phyloP scores from a whole-genome alignment of 2,888 invertebrate genomes.

The Homarus gammarus region DNA sequence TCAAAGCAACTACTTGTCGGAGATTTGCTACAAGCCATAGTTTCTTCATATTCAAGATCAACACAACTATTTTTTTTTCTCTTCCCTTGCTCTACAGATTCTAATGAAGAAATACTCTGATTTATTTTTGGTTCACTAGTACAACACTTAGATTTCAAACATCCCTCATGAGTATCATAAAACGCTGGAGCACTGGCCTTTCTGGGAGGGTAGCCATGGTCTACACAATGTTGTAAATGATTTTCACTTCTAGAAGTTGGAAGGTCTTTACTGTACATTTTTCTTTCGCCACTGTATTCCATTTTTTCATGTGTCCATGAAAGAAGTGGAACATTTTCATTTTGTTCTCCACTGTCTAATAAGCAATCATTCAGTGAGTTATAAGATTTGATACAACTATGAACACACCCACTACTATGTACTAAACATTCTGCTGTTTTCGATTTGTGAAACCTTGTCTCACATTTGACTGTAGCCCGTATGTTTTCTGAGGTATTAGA shows the following conservation, averaged over 20 bases:
- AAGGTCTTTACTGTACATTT: conserved; percentile 74
- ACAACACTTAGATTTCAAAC: conserved; percentile 66
- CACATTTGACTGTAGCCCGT: conserved; percentile 68
- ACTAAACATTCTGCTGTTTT: conserved; percentile 75
- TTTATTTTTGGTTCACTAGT: conserved; percentile 70
- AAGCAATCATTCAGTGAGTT: conserved; percentile 57
- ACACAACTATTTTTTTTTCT: conserved; percentile 60
- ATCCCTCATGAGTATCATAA: conserved; percentile 64
- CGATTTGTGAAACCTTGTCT: conserved; percentile 71
- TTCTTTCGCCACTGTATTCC: conserved; percentile 63
- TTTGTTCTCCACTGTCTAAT: conserved; percentile 64
- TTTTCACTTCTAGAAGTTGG: conserved; percentile 74
- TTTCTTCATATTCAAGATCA: conserved; percentile 61
- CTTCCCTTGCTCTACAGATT: conserved; percentile 61
- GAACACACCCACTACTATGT: conserved; percentile 50
- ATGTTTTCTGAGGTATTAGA: conserved; percentile 75
- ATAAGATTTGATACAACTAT: conserved; percentile 63
- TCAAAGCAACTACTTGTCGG: conserved; percentile 72
- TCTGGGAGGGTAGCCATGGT: conserved; percentile 69
- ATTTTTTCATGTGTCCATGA: conserved; percentile 63
- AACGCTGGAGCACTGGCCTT: conserved; percentile 75
- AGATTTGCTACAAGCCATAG: conserved; percentile 63
- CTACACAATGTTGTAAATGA: conserved; percentile 71
- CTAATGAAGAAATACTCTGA: conserved; percentile 65
- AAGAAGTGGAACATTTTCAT: conserved; percentile 69